Conservation (phyloP, 2,888 invertebrate species). For the Monoplex corrugatus region DNA sequence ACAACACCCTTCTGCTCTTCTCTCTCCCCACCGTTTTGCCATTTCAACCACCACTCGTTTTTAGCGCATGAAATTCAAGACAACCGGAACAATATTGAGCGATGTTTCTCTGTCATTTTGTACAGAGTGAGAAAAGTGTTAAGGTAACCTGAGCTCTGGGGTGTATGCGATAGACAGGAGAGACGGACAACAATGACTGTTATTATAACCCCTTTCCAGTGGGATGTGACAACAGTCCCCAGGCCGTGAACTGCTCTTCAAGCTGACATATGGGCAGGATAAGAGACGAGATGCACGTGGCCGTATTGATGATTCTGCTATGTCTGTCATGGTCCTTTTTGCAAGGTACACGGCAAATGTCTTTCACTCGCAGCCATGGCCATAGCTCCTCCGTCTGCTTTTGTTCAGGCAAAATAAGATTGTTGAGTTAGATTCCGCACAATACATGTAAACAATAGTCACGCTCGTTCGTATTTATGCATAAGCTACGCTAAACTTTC, state of each 20-base stretch:
- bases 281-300: constrained; percentile 37
- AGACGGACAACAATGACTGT: neutral
- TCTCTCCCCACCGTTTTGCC: constrained; percentile 30
- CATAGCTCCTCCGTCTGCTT: no score
- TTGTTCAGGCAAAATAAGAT: no score
- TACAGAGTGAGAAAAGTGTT: no score
- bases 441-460: no score
- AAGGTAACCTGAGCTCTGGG: constrained; percentile 2
- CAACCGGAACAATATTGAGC: constrained; percentile 26
- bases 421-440: no score
- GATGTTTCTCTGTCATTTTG: constrained; percentile 37
- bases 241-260: neutral
- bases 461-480: no score
- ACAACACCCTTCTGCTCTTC: constrained; percentile 17
- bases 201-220: neutral
- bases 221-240: no score
- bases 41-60: neutral
- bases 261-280: neutral
- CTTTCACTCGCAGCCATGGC: no score
- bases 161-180: constrained; percentile 14
- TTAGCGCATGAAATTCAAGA: constrained; percentile 41
- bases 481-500: no score
- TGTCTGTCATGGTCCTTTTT: no score
- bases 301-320: no score
- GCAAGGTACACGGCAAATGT: no score